A percentile compares a stretch with the other conserved stretches of the same genome.
Evolutionary conservation across 2,888 invertebrate genomes (phyloP).

Genomic region (Acanthosepion lycidas): DNA sequence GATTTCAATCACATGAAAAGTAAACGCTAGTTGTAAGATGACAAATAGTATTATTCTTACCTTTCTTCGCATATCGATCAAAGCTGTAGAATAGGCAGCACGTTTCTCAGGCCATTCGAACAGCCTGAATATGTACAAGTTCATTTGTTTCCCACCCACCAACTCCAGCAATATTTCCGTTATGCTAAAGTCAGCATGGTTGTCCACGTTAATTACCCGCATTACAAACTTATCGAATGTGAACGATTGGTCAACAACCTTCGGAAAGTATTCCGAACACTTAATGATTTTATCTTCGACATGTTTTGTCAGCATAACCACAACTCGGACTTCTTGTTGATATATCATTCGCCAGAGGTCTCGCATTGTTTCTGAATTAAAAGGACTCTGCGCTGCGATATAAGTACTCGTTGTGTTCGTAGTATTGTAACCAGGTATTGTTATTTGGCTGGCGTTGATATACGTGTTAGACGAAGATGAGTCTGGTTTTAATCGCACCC

Average conservation of each 20-base stretch:
- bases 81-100: conserved; percentile 69
- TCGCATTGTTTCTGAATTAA: conserved; percentile 73
- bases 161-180: conserved; percentile 61
- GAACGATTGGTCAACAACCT: conserved; percentile 81
- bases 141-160: conserved; percentile 53
- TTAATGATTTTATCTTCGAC: conserved; percentile 79
- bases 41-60: conserved; percentile 52
- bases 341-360: conserved; percentile 78
- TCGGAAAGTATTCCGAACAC: conserved; percentile 93
- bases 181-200: conserved; percentile 90
- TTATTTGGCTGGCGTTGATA: conserved; percentile 67
- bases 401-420: conserved; percentile 69
- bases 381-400: conserved; percentile 77
- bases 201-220: conserved; percentile 89
- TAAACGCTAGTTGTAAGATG: too few relatives aligned
- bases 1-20: too few relatives aligned
- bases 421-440: background rate
- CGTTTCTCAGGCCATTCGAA: conserved; percentile 73
- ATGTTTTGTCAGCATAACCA: conserved; percentile 77
- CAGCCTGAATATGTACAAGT: conserved; percentile 68
- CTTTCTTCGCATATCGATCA: conserved; percentile 69
- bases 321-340: conserved; percentile 74
- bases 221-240: conserved; percentile 90
- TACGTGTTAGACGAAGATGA: conserved; percentile 63
- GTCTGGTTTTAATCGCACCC: conserved; percentile 64